Evolutionary conservation across 2,113 vertebrate genomes (phyloP), one percentile per base, ranked within the genome.

Genomic region (Protomyctophum bolini): DNA sequence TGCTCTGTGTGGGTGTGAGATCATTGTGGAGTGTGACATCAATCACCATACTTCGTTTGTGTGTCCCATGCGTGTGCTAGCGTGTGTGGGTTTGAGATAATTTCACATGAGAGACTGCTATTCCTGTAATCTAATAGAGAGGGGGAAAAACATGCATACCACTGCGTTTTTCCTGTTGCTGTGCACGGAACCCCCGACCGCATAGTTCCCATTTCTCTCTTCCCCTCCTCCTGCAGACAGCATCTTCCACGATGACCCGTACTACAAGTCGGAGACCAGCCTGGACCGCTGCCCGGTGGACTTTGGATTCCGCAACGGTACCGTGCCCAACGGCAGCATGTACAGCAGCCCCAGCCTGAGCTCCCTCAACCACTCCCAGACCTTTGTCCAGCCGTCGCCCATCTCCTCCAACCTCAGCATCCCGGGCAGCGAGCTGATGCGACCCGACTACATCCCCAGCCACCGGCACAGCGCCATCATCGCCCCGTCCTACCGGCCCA

Each of bases 401-500:
- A 92, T 97, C 87, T 98, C 97, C 57, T 98, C 97, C 86, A 97
- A 94, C 84, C 94, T 96, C 77, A 98, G 98, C 83, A 97, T 98
- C 83, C 95, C 97, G 0, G 94, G 96, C 66, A 97, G 95, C 0
- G 97, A 99, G 86, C 94, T 97, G 80, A 97, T 97, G 96, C 92
- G 95, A 21, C 91, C 95, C 0, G 97, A 98, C 87, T 98, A 96
- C 61, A 95, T 98, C 83, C 97, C 97, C 11, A 97, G 92, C 90
- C 96, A 97, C 85, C 95, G 97, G 47, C 97, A 99, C 57, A 98
- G 96, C 0, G 96, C 97, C 80, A 97, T 98, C 87, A 97, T 99
- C 0, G 95, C 97, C 15, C 97, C 97, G 0, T 98, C 97, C 1
- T 99, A 99, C 82, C 86, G 97, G 76, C 97, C 96, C 1, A 99